Evolutionary conservation across 2,888 invertebrate species (phyloP).

Genomic region (Icerya purchasi): DNA sequence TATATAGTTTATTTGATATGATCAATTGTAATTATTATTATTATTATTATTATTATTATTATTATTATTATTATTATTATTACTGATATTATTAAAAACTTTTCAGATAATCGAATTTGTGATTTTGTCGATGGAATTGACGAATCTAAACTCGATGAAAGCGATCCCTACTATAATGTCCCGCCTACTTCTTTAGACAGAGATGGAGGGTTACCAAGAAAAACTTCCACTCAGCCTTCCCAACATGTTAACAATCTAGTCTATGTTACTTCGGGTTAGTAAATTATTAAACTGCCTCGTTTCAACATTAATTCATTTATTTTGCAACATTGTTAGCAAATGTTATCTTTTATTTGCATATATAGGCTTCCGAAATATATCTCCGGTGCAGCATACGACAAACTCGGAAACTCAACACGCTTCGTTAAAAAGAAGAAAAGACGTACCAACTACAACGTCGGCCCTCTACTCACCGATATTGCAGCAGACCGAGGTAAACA

Average conservation of each 20-base stretch:
- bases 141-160: conserved; percentile 15
- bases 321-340: no score
- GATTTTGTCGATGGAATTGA: conserved; percentile 18
- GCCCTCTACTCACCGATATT: conserved; percentile 26
- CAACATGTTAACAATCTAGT: conserved; percentile 11
- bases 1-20: no score
- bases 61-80: no score
- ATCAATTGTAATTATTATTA: no score
- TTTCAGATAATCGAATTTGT: conserved; percentile 16
- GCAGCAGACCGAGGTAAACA: conserved; percentile 27
- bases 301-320: no score
- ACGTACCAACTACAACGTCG: conserved; percentile 22
- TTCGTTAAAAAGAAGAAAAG: conserved; percentile 29
- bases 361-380: conserved; percentile 8
- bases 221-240: conserved; percentile 1
- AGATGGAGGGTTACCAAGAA: neutral
- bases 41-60: no score
- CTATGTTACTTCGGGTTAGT: conserved; percentile 4
- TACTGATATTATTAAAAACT: no score
- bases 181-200: neutral
- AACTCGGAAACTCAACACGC: conserved; percentile 29
- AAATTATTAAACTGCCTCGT: no score
- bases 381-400: conserved; percentile 13
- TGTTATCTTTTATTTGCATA: neutral
- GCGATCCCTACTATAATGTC: conserved; percentile 16